Conservation (phyloP, 2,113 vertebrate genomes). For the Gopherus evgoodei region DNA sequence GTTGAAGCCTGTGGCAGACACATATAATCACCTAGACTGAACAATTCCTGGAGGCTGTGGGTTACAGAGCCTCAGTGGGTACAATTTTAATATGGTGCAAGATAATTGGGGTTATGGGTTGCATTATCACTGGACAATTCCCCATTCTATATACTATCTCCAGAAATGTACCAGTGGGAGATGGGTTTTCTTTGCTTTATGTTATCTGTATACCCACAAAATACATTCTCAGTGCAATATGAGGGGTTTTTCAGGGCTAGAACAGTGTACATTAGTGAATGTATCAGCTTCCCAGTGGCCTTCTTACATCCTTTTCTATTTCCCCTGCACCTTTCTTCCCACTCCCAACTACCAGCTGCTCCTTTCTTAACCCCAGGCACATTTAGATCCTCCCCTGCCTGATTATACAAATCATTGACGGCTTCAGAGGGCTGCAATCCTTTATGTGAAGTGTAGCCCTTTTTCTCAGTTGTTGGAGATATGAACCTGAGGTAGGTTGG, state of each 20-base stretch:
- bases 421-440: neutral
- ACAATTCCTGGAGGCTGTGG: neutral
- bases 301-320: too few relatives aligned
- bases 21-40: neutral
- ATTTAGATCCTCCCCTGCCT: too few relatives aligned
- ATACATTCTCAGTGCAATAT: too few relatives aligned
- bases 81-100: neutral
- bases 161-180: neutral
- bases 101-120: neutral
- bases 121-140: rapidly evolving
- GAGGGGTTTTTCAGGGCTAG: too few relatives aligned
- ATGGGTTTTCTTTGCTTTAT: neutral
- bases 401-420: too few relatives aligned
- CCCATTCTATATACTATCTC: neutral
- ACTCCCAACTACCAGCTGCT: neutral
- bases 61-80: neutral
- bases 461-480: too few relatives aligned
- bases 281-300: too few relatives aligned
- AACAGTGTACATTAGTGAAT: neutral
- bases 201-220: too few relatives aligned
- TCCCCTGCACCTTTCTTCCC: neutral
- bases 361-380: neutral
- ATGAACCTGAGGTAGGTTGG: too few relatives aligned
- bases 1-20: neutral
- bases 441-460: neutral